Conservation (phyloP, 2,113 vertebrate species). For the Melanocharis versteri region DNA sequence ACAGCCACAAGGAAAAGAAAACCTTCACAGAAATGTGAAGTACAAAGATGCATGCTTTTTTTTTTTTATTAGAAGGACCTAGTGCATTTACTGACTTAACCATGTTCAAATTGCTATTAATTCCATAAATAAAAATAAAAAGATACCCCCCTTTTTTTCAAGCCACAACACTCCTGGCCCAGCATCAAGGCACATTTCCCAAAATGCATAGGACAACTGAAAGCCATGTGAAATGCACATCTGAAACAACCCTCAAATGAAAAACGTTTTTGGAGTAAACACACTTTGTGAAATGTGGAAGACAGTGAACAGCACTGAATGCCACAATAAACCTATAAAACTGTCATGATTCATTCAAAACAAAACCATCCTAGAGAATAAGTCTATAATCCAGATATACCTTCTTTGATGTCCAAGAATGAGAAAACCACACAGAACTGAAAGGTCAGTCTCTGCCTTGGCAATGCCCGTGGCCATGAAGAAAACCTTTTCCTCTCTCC, state of each 20-base stretch:
- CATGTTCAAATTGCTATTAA: not conserved
- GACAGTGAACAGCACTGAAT: not conserved
- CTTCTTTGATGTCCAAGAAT: not conserved
- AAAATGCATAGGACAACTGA: not conserved
- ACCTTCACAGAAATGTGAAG: not conserved
- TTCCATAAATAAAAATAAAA: not conserved
- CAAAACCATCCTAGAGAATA: not conserved
- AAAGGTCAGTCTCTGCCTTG: not conserved
- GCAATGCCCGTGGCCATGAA: not conserved
- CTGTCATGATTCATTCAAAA: not conserved
- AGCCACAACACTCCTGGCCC: not conserved
- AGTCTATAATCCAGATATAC: not conserved
- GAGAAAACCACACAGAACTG: not conserved
- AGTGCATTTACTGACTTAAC: not conserved
- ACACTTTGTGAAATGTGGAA: not conserved
- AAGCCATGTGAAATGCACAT: not conserved
- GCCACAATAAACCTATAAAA: not conserved
- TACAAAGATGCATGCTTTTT: not conserved
- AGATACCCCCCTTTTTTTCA: not conserved
- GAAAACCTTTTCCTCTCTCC: not conserved
- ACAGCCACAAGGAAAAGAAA: not conserved
- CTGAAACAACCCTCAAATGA: not conserved
- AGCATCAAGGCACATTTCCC: accelerated
- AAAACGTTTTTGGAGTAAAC: not conserved
- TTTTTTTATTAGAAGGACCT: not conserved